These are phyloP conservation scores for Danaus chrysippus DNA, from an alignment of 2,888 invertebrate species.

Conservation along the genomic window DNA sequence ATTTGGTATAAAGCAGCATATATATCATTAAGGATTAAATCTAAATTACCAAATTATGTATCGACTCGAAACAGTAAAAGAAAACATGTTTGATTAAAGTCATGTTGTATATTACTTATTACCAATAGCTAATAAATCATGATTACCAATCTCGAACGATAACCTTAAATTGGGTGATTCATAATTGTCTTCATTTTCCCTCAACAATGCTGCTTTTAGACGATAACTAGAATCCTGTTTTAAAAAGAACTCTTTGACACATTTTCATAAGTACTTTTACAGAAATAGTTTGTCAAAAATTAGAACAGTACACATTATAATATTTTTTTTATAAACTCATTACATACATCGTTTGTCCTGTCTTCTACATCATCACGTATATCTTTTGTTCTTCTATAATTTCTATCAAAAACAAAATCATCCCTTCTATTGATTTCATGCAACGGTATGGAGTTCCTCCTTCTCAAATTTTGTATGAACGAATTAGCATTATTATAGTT, in stretches of 20 bases:
- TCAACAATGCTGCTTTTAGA: neutral
- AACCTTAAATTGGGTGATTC: neutral
- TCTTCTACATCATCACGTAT: neutral
- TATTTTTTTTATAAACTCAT: neutral
- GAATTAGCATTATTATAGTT: neutral
- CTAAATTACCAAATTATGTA: too few species aligned
- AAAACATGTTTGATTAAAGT: too few species aligned
- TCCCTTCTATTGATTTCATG: slow-evolving; percentile 1
- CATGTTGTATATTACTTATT: too few species aligned
- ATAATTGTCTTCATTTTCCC: neutral
- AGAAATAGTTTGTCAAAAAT: too few species aligned
- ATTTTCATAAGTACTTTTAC: too few species aligned
- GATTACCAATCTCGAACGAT: neutral
- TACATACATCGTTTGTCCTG: slow-evolving; percentile 1
- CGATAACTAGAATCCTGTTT: neutral
- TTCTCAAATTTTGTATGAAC: neutral
- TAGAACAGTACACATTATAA: too few species aligned
- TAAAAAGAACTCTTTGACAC: too few species aligned
- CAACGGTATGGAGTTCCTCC: neutral
- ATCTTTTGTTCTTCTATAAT: neutral
- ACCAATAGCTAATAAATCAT: too few species aligned
- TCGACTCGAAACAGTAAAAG: too few species aligned
- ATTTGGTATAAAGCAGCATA: too few species aligned
- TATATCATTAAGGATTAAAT: too few species aligned
- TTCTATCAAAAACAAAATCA: neutral